Base-by-base conservation (phyloP, 1,140 invertebrate species). In the Monomorium pharaonis region DNA sequence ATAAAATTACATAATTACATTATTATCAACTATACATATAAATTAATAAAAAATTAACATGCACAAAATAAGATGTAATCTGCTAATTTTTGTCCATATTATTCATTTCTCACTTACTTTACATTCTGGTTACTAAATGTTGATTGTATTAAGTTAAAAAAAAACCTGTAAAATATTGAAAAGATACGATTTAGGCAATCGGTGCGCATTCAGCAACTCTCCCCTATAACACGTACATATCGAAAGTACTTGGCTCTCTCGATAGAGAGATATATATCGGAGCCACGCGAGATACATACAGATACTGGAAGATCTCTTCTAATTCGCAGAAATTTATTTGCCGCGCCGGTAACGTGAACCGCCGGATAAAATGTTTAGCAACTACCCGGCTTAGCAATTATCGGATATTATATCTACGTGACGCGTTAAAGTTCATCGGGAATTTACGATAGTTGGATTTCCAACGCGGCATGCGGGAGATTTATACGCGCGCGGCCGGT, bases 291-390 rank as follows among this genome's bases (percentile, higher is more conserved):
- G 42, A 65, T n/a, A 24, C 18, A 33, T n/a, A n/a, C n/a, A n/a
- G n/a, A n/a, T n/a, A 6, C 58, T n/a, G 27, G 33, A 67, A 27
- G 51, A 37, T 69, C 21, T 67, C 44, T 33, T 24, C 30, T 24
- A 69, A 80, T 69, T 80, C 60, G 62, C 16, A 80, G 44, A 69
- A 80, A 80, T 87, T 83, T 86, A 85, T 86, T 90, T 78, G 65
- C 80, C 49, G 60, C n/a, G n/a, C n/a, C n/a, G 18, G 44, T 65
- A 51, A 72, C 16, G 21, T 27, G 44, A 70, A 63, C 67, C n/a
- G 65, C 65, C n/a, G 24, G 18, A 70, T 81, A 70, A 72, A 81
- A 81, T 70, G 49, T 81, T 56, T 56, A 70, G 21, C 77, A 27
- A 70, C 62, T 69, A 47, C 49, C 37, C 77, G 63, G 49, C 65